A percentile compares a stretch with the other conserved stretches of the same genome.
Conservation (phyloP, 1,140 invertebrate genomes). For the Panagrolaimus sp. region DNA sequence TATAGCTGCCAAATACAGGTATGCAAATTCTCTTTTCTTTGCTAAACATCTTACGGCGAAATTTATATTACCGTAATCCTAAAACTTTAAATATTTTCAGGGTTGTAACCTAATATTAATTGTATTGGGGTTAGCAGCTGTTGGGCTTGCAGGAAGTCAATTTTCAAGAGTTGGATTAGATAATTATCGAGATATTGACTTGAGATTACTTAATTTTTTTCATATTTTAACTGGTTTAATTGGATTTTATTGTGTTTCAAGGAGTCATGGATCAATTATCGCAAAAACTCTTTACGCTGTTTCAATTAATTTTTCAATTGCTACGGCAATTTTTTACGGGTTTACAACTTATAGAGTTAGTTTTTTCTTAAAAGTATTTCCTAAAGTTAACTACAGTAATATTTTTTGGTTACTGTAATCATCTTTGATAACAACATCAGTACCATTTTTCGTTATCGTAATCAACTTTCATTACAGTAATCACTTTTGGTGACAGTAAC, state of each 20-base stretch:
- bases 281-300: conserved; percentile 52
- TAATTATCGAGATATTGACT: conserved; percentile 57
- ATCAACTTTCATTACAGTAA: too few species aligned
- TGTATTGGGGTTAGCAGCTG: conserved; percentile 46
- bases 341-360: conserved; percentile 54
- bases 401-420: background rate
- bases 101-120: conserved; percentile 51
- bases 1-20: conserved; percentile 44
- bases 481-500: too few species aligned
- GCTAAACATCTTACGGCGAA: background rate
- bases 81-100: conserved; percentile 27
- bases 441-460: too few species aligned
- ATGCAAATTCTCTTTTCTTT: background rate
- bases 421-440: background rate
- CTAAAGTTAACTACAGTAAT: too few species aligned
- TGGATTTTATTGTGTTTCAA: conserved; percentile 50
- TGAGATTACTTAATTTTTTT: conserved; percentile 32
- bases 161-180: conserved; percentile 51
- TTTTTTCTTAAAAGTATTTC: conserved; percentile 19
- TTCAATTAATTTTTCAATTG: conserved; percentile 43
- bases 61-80: conserved; percentile 12
- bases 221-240: conserved; percentile 45
- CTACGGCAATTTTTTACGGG: conserved; percentile 53
- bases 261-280: conserved; percentile 53
- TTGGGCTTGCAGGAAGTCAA: conserved; percentile 52